Conservation (phyloP, 2,888 invertebrate species). For the Chouioia cunea region DNA sequence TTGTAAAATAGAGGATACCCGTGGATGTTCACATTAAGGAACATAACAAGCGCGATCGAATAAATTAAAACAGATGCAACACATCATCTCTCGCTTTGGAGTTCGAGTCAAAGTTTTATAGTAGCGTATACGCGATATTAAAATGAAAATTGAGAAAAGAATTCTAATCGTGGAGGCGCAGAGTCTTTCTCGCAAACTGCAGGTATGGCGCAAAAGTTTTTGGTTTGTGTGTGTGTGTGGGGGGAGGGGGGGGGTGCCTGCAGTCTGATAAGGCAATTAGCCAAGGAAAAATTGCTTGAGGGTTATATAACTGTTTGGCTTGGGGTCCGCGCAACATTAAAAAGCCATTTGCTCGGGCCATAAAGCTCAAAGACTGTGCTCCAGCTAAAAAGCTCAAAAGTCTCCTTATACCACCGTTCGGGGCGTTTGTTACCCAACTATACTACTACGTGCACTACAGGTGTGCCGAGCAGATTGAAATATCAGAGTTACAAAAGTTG, state of each 20-base stretch:
- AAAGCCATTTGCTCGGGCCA: constrained; percentile 38
- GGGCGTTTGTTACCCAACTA: no score
- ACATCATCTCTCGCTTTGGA: no score
- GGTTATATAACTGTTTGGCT: not conserved
- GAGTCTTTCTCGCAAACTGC: not conserved
- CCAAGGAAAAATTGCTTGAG: constrained; percentile 31
- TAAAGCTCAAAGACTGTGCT: constrained; percentile 1
- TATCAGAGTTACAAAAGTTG: no score
- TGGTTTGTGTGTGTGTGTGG: no score
- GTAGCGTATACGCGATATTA: constrained; percentile 14
- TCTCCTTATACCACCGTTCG: no score
- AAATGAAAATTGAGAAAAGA: constrained; percentile 10
- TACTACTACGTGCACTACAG: no score
- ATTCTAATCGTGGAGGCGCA: constrained; percentile 6
- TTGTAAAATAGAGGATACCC: no score
- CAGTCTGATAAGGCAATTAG: constrained; percentile 43
- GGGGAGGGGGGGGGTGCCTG: not conserved
- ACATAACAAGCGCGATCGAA: no score
- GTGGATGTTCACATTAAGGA: no score
- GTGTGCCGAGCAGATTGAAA: no score
- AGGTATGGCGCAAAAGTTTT: constrained; percentile 20
- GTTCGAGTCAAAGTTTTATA: constrained; percentile 18
- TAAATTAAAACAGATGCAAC: constrained; percentile 3
- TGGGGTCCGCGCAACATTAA: constrained; percentile 32
- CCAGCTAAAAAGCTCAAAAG: no score